Evolutionary conservation across 1,140 invertebrate species (phyloP).

Genomic region (Drosophila suzukii): DNA sequence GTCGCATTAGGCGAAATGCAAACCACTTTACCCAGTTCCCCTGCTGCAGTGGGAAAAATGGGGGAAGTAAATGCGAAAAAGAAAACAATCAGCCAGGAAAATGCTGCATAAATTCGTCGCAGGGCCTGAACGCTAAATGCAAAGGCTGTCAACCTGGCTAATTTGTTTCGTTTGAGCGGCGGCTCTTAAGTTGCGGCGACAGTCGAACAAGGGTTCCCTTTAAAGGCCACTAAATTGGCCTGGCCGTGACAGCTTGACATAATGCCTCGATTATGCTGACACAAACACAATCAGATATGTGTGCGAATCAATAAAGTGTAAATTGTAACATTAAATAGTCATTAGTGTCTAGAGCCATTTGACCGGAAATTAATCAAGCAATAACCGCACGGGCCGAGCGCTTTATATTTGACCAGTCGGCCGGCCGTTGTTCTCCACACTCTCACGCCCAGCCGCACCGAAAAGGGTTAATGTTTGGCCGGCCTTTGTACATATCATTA

Average conservation of each 20-base stretch:
- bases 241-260: slow-evolving; percentile 66
- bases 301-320: slow-evolving; percentile 78
- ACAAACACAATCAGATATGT: slow-evolving; percentile 41
- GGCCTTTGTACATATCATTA: slow-evolving; percentile 78
- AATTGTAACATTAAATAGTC: slow-evolving; percentile 83
- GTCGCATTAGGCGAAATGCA: slow-evolving; percentile 61
- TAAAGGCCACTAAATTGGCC: slow-evolving; percentile 44
- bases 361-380: slow-evolving; percentile 83
- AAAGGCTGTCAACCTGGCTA: slow-evolving; percentile 39
- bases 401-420: slow-evolving; percentile 76
- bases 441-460: slow-evolving; percentile 11
- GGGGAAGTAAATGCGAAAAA: slow-evolving; percentile 21
- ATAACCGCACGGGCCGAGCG: slow-evolving; percentile 65
- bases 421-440: slow-evolving; percentile 38
- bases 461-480: slow-evolving; percentile 72
- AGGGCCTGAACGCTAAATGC: slow-evolving; percentile 18
- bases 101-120: slow-evolving; percentile 39
- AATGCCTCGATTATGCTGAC: slow-evolving; percentile 64
- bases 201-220: slow-evolving; percentile 17
- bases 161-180: slow-evolving; percentile 27
- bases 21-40: slow-evolving; percentile 43
- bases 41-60: not conserved
- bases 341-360: slow-evolving; percentile 77
- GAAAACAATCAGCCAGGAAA: not conserved
- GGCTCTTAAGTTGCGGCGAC: slow-evolving; percentile 14